Evolutionary conservation across 2,888 invertebrate genomes (phyloP), one percentile per base, ranked within the genome.

Genomic region (Drosophila anomalata): DNA sequence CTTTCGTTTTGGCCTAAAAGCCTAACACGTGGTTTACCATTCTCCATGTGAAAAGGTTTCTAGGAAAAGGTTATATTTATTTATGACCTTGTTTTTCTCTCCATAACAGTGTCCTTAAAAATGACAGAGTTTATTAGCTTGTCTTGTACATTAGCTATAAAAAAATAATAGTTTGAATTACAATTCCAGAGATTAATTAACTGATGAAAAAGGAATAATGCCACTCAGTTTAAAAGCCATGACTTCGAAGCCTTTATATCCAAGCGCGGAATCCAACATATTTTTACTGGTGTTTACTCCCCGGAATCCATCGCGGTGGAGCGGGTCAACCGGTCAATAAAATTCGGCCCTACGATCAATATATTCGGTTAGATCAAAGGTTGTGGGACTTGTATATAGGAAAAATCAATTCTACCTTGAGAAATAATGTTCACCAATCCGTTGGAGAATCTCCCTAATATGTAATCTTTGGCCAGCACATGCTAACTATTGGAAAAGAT

Each of bases 1-100:
- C 14, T 57, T 3, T 41, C 50, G 48, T 50, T 39, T 46, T 46
- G 54, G 22, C 54, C 52, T n/a, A n/a, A 65, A 65, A 55, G 26
- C 44, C 55, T 46, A 47, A 47, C 55, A 69, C 71, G 71, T 70
- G 72, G 60, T 55, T 46, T 63, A 17, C 22, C 41, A 31, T 31
- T 29, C 14, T 42, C 26, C 22, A 5, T n/a, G 17, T 14, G 20
- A 61, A 61, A 39, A 39, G 47, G 20, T 54, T 12, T n/a, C 12
- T 24, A 20, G 4, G 9, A 17, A 60, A 29, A 33, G 12, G 26
- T 60, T n/a, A 33, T 17, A 47, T 33, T 36, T 41, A 26, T 12
- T 41, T 54, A 29, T 54, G 26, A 54, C 42, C 54, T 31, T 29
- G 26, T 17, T 12, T 12, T 55, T 22, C 5, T 33, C 8, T 8